Conservation (phyloP, 2,888 invertebrate genomes). For the Lingula anatina region DNA sequence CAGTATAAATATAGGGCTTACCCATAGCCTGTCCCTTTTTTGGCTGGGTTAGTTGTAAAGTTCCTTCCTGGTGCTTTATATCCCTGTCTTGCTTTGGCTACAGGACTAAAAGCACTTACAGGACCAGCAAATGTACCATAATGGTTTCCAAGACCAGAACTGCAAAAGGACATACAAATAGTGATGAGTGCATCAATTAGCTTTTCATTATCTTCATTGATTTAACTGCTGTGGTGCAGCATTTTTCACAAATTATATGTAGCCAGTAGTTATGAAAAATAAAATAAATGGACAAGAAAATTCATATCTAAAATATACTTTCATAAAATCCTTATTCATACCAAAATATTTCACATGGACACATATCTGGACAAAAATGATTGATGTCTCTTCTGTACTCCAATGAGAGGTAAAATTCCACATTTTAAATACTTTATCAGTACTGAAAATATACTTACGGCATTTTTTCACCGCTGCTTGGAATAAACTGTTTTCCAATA, state of each 20-base stretch:
- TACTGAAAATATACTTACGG: slow-evolving; percentile 34
- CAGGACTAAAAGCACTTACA: slow-evolving; percentile 42
- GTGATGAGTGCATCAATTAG: too few species aligned
- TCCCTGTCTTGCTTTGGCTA: slow-evolving; percentile 20
- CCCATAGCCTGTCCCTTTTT: slow-evolving; percentile 52
- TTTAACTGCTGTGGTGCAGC: too few species aligned
- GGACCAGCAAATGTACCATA: slow-evolving; percentile 49
- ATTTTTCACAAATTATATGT: too few species aligned
- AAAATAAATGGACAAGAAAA: too few species aligned
- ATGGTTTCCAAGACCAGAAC: slow-evolving; percentile 43
- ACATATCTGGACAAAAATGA: too few species aligned
- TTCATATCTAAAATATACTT: too few species aligned
- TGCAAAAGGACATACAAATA: slow-evolving; percentile 4
- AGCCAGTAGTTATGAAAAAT: too few species aligned
- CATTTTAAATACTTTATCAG: neutral
- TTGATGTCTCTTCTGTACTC: too few species aligned
- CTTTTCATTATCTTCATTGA: too few species aligned
- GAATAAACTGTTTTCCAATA: slow-evolving; percentile 49
- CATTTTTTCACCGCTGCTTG: slow-evolving; percentile 46
- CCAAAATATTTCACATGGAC: too few species aligned
- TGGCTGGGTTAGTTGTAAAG: slow-evolving; percentile 48
- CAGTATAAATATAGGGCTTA: slow-evolving; percentile 17
- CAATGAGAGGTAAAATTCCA: neutral
- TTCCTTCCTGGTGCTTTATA: slow-evolving; percentile 41
- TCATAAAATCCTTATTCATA: too few species aligned